Evolutionary conservation across 2,797 vertebrate genomes (phyloP).

Genomic region (Calcarius lapponicus): DNA sequence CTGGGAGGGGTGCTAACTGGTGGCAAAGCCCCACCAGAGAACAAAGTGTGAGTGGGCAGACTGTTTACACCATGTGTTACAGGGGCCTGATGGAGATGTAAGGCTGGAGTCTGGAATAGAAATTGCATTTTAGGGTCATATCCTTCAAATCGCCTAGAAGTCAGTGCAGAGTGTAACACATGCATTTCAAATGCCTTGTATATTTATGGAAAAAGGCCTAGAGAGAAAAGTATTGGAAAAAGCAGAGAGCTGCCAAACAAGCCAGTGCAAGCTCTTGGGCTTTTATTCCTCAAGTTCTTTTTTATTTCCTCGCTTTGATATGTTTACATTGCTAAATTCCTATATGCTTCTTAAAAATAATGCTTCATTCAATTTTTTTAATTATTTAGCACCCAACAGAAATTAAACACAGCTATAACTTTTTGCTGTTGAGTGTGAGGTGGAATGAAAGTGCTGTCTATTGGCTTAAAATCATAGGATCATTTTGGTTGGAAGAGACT

Average conservation of each 20-base stretch:
- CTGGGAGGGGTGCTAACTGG: neutral
- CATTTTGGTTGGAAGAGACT: neutral
- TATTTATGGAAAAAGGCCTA: neutral
- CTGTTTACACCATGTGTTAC: accelerated
- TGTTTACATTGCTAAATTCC: neutral
- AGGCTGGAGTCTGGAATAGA: neutral
- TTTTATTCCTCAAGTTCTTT: neutral
- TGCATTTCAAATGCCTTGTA: neutral
- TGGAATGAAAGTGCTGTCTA: neutral
- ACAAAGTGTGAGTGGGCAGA: accelerated
- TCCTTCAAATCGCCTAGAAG: neutral
- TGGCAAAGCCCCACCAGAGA: neutral
- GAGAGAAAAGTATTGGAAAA: neutral
- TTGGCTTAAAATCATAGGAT: neutral
- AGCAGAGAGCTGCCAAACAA: neutral
- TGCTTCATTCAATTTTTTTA: neutral
- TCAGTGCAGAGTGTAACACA: neutral
- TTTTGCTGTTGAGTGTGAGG: neutral
- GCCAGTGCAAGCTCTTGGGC: neutral
- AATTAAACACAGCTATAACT: neutral
- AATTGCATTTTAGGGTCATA: neutral
- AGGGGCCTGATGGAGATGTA: accelerated
- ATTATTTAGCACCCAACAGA: neutral
- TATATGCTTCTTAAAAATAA: neutral
- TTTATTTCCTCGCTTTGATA: neutral